phyloP scores from a whole-genome alignment of 2,113 vertebrate genomes.

The Mustelus asterias region DNA sequence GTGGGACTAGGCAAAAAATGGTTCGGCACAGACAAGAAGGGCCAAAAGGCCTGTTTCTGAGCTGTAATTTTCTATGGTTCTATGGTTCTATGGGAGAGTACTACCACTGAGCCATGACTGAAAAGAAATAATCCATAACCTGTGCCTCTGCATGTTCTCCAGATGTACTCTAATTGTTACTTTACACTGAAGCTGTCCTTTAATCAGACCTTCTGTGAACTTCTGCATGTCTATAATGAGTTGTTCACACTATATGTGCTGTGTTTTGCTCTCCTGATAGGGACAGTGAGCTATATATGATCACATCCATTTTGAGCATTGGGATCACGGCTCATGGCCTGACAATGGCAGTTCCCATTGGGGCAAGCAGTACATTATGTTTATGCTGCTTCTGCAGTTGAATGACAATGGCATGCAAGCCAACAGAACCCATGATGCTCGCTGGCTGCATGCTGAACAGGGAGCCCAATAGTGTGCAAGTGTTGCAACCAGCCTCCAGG shows the following conservation, averaged over 20 bases:
- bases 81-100: no score
- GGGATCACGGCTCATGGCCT: not conserved
- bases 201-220: not conserved
- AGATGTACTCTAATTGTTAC: not conserved
- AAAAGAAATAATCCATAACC: not conserved
- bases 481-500: no score
- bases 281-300: not conserved
- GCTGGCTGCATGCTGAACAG: not conserved
- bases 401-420: not conserved
- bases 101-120: not conserved
- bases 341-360: not conserved
- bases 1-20: no score
- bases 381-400: not conserved
- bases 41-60: no score
- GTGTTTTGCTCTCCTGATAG: not conserved
- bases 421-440: not conserved
- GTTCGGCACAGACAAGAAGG: no score
- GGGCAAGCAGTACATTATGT: not conserved
- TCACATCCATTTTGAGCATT: not conserved
- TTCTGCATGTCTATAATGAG: not conserved
- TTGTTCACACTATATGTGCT: not conserved
- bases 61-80: no score
- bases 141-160: not conserved
- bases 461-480: not conserved
- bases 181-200: not conserved